phyloP scores from a whole-genome alignment of 2,888 invertebrate species.

The Melitaea athalia region DNA sequence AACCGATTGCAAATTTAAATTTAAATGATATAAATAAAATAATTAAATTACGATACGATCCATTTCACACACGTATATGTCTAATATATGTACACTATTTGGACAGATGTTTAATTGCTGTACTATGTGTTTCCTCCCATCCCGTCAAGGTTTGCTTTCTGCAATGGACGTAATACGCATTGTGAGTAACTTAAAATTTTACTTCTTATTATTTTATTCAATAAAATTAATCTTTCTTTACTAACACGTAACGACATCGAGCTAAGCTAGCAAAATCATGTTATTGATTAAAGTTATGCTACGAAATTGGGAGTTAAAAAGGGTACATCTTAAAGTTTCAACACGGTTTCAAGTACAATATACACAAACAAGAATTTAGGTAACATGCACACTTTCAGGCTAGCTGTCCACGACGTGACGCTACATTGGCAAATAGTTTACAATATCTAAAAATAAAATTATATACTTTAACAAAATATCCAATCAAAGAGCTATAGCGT shows the following conservation, averaged over 20 bases:
- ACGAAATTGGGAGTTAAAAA: conserved; percentile 27
- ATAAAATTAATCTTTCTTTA: conserved; percentile 26
- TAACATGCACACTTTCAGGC: conserved; percentile 33
- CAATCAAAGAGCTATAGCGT: conserved; percentile 25
- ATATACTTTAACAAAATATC: conserved; percentile 25
- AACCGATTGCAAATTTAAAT: conserved; percentile 7
- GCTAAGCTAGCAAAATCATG: conserved; percentile 56
- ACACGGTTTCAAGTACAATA: conserved; percentile 22
- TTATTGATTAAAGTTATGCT: conserved; percentile 32
- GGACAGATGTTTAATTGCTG: conserved; percentile 64
- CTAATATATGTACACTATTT: conserved; percentile 54
- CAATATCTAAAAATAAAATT: conserved; percentile 30
- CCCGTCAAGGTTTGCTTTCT: conserved; percentile 75
- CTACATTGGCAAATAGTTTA: conserved; percentile 24
- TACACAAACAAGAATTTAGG: conserved; percentile 27
- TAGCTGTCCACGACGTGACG: conserved; percentile 29
- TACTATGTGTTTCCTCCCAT: conserved; percentile 74
- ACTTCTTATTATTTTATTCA: conserved; percentile 1
- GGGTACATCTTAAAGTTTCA: conserved; percentile 31
- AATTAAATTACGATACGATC: conserved; percentile 37
- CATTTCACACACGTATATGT: conserved; percentile 41
- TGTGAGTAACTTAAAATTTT: conserved; percentile 56
- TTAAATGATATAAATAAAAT: conserved; percentile 9
- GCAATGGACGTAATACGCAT: conserved; percentile 76
- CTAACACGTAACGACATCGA: conserved; percentile 74